Conservation (phyloP, 2,113 vertebrate genomes). For the Calonectris borealis region DNA sequence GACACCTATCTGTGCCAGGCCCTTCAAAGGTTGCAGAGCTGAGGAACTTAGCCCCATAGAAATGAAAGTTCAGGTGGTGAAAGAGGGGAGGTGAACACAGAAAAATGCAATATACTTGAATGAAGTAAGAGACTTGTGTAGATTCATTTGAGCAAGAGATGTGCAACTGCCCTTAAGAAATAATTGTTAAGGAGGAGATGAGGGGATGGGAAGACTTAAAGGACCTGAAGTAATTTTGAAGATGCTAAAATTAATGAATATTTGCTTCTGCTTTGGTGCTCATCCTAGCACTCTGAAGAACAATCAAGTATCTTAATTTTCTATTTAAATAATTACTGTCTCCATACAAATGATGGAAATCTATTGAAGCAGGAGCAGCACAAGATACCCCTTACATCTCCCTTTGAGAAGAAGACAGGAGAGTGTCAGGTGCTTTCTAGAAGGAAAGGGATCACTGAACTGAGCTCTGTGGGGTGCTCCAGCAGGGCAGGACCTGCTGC, state of each 20-base stretch:
- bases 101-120: neutral
- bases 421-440: neutral
- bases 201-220: neutral
- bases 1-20: neutral
- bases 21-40: neutral
- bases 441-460: neutral
- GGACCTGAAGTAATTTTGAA: slow-evolving; percentile 17
- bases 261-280: slow-evolving; percentile 37
- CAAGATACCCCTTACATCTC: neutral
- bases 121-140: neutral
- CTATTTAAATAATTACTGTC: neutral
- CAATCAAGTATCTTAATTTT: slow-evolving; percentile 27
- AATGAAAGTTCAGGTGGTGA: neutral
- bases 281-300: slow-evolving; percentile 1
- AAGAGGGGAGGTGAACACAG: neutral
- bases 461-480: neutral
- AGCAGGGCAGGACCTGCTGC: neutral
- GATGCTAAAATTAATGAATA: slow-evolving; percentile 22
- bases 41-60: neutral
- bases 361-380: neutral
- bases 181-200: neutral
- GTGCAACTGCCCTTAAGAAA: neutral
- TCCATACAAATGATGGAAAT: neutral
- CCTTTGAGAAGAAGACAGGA: neutral
- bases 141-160: neutral